A percentile compares a stretch with the other conserved stretches of the same genome.
Conservation (phyloP, 2,113 vertebrate species). For the Leptobrachium ailaonicum region DNA sequence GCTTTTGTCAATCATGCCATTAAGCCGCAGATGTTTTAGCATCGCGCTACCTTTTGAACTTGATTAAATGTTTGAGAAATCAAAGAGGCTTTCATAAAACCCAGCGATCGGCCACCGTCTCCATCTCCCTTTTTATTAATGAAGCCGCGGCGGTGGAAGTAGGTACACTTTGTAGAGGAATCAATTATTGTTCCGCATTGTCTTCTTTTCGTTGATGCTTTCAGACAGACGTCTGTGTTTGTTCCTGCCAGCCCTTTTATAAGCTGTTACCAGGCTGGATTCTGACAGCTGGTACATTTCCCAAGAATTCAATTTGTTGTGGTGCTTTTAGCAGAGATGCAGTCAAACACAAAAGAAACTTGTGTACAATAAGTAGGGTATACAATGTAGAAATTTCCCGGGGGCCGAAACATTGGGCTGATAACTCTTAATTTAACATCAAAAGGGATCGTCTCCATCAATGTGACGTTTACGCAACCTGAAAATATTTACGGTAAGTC, state of each 20-base stretch:
- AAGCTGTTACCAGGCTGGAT: conserved; percentile 23
- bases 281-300: conserved; percentile 41
- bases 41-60: too few relatives aligned
- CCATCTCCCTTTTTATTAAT: background rate
- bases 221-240: conserved; percentile 29
- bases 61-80: too few relatives aligned
- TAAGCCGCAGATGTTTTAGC: too few relatives aligned
- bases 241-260: conserved; percentile 37
- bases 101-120: background rate
- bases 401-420: conserved; percentile 4
- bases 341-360: conserved; percentile 42
- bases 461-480: conserved; percentile 4
- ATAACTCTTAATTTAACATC: conserved; percentile 31
- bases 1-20: too few relatives aligned
- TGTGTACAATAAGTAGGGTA: conserved; percentile 18
- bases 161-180: conserved; percentile 18
- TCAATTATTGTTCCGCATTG: conserved; percentile 41
- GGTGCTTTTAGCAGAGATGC: conserved; percentile 44
- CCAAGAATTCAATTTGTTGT: conserved; percentile 44
- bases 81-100: too few relatives aligned
- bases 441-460: conserved; percentile 33
- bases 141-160: background rate
- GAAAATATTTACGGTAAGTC: conserved; percentile 35
- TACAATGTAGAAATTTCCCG: background rate
- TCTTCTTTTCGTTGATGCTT: conserved; percentile 36